A percentile compares a stretch with the other conserved stretches of the same genome.
Evolutionary conservation across 2,888 invertebrate species (phyloP).

Genomic region (Dynastes tityus): DNA sequence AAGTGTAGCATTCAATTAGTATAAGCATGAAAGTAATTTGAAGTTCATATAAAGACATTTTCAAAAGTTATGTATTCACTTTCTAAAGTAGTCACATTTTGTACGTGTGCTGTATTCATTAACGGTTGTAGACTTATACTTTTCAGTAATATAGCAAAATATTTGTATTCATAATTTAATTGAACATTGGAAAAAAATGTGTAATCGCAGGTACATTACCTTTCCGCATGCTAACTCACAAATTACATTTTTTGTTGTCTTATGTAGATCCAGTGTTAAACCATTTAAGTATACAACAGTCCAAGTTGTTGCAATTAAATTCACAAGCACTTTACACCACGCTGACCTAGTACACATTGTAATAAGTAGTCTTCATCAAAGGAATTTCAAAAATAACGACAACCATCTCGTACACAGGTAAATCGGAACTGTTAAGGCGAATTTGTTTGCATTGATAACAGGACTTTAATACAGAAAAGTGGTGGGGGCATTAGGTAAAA

Average conservation of each 20-base stretch:
- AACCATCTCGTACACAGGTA: slow-evolving; percentile 40
- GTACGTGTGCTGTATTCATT: too few relatives aligned
- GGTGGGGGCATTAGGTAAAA: slow-evolving; percentile 21
- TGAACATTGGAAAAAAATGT: neutral
- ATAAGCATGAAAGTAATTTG: too few relatives aligned
- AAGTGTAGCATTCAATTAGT: too few relatives aligned
- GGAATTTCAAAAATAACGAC: slow-evolving; percentile 1
- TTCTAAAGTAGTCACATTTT: neutral
- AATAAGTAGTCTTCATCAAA: neutral
- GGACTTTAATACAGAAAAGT: slow-evolving; percentile 28
- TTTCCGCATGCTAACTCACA: slow-evolving; percentile 1
- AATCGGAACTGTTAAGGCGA: slow-evolving; percentile 36
- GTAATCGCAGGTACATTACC: slow-evolving; percentile 2
- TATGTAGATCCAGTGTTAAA: neutral
- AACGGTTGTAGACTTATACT: neutral
- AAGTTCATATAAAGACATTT: neutral
- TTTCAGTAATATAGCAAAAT: neutral
- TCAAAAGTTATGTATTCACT: neutral
- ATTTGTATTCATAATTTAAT: neutral
- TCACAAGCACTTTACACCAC: neutral
- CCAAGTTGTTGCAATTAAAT: neutral
- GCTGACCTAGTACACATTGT: neutral
- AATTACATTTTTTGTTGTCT: neutral
- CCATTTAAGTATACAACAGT: neutral
- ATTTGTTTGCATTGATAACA: slow-evolving; percentile 43